Conservation (phyloP, 2,888 invertebrate genomes). For the Octonoba sinensis region DNA sequence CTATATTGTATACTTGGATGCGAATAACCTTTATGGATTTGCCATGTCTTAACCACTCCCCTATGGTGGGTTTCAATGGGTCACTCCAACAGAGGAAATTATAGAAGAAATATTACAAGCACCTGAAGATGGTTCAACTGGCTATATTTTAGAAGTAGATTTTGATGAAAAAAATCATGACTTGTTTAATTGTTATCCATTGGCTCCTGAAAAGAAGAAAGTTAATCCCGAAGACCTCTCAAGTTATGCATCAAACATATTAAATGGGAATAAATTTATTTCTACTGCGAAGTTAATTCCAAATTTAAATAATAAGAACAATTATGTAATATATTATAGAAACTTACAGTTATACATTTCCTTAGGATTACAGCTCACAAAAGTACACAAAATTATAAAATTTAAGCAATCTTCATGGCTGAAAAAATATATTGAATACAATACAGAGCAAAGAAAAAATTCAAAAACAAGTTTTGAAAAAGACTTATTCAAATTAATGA, state of each 20-base stretch:
- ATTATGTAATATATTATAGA: constrained; percentile 67
- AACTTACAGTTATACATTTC: constrained; percentile 8
- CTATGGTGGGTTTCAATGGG: constrained; percentile 30
- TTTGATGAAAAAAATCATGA: constrained; percentile 38
- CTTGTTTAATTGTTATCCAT: constrained; percentile 35
- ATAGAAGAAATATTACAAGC: neutral
- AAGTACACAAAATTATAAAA: constrained; percentile 66
- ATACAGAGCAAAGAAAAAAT: constrained; percentile 67
- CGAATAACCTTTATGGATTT: constrained; percentile 39
- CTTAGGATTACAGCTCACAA: constrained; percentile 66
- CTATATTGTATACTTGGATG: constrained; percentile 43
- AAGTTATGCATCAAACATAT: constrained; percentile 1
- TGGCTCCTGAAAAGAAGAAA: constrained; percentile 32
- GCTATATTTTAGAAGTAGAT: constrained; percentile 62
- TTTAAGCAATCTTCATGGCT: constrained; percentile 68
- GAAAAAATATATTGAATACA: constrained; percentile 69
- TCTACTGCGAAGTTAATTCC: constrained; percentile 67
- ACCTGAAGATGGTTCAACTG: neutral
- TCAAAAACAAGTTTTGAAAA: constrained; percentile 70
- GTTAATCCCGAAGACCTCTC: neutral
- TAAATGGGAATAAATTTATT: too few species aligned
- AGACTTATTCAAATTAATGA: constrained; percentile 71
- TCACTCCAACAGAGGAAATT: neutral
- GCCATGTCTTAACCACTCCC: constrained; percentile 11
- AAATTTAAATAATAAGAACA: constrained; percentile 66